Evolutionary conservation across 1,140 invertebrate genomes (phyloP), one percentile per base, ranked within the genome.

Genomic region (Drosophila nigrodunni): DNA sequence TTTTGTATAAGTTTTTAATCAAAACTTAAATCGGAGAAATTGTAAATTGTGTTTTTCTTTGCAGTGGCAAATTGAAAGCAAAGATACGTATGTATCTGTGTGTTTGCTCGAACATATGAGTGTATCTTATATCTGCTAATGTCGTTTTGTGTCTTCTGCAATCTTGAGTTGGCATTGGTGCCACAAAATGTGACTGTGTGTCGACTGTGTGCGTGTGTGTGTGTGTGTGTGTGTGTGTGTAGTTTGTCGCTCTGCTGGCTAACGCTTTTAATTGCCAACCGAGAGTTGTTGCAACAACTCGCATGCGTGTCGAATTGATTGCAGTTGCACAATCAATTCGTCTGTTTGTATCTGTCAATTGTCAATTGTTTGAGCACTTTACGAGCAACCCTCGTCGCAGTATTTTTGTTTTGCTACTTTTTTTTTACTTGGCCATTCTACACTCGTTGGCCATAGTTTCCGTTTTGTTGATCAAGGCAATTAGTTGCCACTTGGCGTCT

Each of bases 381-480:
- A 50, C 43, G 55, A 59, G 39, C 55, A 39, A 55, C 71, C 64
- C 64, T 68, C 71, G 71, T 25, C 37, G 43, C 43, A 30, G 15
- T 30, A 25, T 8, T 15, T 52, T 52, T 15, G 34, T 52, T 52
- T 11, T 52, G 5, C 7, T 35, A 3, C 0, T 55, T 55, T 18
- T 21, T 57, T 21, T 11, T 46, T 44, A 15, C 15, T 43, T 25
- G 6, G 47, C 37, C 46, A 79, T 81, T 82, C 72, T 76, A 78
- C 66, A 37, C n/a, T 55, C 15, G 65, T 74, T 55, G 49, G 72
- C 66, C 49, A 30, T 49, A 47, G 44, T 70, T 80, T 66, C 59
- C 75, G 37, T 73, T 83, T 73, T 82, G 77, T 87, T 82, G 83
- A 87, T 87, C 77, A 71, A 80, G 65, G 47, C 60, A 86, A 86